Evolutionary conservation across 2,113 vertebrate species (phyloP), one percentile per base, ranked within the genome.

Genomic region (Rhea americana): DNA sequence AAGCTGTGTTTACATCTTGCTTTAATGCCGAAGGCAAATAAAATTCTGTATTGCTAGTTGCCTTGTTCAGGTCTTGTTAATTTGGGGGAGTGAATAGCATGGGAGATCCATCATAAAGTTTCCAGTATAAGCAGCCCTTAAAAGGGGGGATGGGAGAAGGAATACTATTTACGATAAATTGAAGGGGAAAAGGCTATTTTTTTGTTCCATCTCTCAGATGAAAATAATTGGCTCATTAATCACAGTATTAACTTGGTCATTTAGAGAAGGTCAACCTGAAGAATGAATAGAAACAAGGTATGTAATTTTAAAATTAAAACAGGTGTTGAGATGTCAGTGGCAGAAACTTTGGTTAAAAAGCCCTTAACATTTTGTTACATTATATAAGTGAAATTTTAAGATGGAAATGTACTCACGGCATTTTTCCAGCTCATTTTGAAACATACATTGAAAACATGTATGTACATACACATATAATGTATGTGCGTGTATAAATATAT

Each of bases 201-300:
- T 97, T 97, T 97, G 81, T 94, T 94, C 56, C 16, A 58, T 91
- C 89, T 97, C 93, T 97, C 74, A 93, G 75, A 82, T 87, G 78
- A 95, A 97, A 97, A 96, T 97, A 98, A 97, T 97, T 97, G 91
- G 86, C 94, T 98, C 96, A 97, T 97, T 97, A 97, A 97, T 98
- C 97, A 97, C 67, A 82, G 47, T 95, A 96, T 95, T 71, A 80
- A 62, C 11, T 41, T 96, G 84, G 90, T 96, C 96, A 95, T 91
- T 76, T 96, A 91, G 92, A 93, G 95, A 97, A 96, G 94, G 95
- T 96, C 95, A 97, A 74, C 32, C 72, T 91, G 76, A 61, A 90
- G 41, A 67, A 88, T 90, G 77, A 96, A 70, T 62, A 76, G 88
- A 93, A 96, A 83, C 37, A 35, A 76, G 55, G 43, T 53, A 62